Evolutionary conservation across 2,113 vertebrate species (phyloP), one percentile per base, ranked within the genome.

Genomic region (Vanacampus margaritifer): DNA sequence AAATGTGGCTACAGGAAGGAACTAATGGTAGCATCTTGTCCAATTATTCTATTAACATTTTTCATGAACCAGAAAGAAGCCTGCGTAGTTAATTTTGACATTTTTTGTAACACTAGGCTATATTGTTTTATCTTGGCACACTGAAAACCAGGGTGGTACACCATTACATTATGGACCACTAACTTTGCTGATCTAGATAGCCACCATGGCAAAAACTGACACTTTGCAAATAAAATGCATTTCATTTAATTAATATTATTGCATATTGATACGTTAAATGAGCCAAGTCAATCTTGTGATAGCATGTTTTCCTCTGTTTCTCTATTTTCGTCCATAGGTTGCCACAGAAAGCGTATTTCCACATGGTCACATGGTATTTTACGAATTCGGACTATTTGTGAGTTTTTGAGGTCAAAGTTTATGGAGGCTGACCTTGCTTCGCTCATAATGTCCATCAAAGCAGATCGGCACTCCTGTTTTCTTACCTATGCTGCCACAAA

Each of bases 371-470:
- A n/a, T 12, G 16, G 0, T n/a, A 36, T 72, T 62, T 68, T 59
- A 57, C 57, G 21, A 39, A 72, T 67, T 71, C 71, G 64, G 2
- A 16, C 14, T 11, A 35, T 79, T 82, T 39, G 64, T 32, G 67
- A 28, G 41, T 64, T 71, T 67, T 19, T 9, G 46, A 72, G 73
- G 72, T 81, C 78, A 70, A 41, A 59, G 48, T 84, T 87, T 75
- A 85, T 28, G 0, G 62, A 11, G 1, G 0, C 43, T 84, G 79
- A 80, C 84, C 81, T 67, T 45, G 14, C 69, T 26, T 71, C 2
- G 6, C 69, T 79, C 28, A 23, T 70, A 65, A 68, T 60, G 59
- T 74, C 73, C 68, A 67, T 81, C 67, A 76, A 71, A 57, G 51
- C 43, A 32, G 74, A 69, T 66, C 59, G 1, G 46, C 67, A 69